phyloP scores from a whole-genome alignment of 2,113 vertebrate genomes.

The Tetrax tetrax region DNA sequence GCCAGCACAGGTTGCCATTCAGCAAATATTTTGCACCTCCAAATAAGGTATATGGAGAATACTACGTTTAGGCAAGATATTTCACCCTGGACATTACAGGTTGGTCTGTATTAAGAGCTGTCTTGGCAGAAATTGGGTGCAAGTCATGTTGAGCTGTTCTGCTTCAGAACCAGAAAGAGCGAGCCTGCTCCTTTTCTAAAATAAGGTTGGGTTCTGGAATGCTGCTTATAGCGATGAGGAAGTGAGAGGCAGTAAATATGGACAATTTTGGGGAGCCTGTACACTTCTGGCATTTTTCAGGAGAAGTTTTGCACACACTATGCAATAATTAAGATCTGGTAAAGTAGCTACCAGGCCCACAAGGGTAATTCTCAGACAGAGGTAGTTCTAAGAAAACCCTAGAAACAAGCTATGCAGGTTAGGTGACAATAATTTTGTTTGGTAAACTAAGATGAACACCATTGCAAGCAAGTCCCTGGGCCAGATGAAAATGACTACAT shows the following conservation, averaged over 20 bases:
- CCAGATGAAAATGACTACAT: background rate
- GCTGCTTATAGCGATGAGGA: background rate
- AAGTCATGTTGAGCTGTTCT: background rate
- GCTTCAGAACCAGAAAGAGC: background rate
- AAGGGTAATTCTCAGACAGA: background rate
- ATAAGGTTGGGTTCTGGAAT: background rate
- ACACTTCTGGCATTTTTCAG: background rate
- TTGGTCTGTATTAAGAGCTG: background rate
- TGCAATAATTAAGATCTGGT: background rate
- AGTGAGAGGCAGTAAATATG: background rate
- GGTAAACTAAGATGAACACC: background rate
- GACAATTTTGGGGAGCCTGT: background rate
- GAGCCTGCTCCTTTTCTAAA: background rate
- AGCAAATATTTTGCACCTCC: background rate
- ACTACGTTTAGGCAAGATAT: background rate
- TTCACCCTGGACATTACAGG: background rate
- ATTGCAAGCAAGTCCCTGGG: background rate
- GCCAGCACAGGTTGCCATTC: background rate
- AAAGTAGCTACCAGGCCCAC: background rate
- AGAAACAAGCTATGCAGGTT: accelerated
- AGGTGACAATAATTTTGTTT: background rate
- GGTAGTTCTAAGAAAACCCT: background rate
- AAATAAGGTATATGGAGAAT: background rate
- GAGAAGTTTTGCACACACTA: background rate
- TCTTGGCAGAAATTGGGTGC: background rate